Evolutionary conservation across 2,888 invertebrate genomes (phyloP).

Genomic region (Physocephala rufipes): DNA sequence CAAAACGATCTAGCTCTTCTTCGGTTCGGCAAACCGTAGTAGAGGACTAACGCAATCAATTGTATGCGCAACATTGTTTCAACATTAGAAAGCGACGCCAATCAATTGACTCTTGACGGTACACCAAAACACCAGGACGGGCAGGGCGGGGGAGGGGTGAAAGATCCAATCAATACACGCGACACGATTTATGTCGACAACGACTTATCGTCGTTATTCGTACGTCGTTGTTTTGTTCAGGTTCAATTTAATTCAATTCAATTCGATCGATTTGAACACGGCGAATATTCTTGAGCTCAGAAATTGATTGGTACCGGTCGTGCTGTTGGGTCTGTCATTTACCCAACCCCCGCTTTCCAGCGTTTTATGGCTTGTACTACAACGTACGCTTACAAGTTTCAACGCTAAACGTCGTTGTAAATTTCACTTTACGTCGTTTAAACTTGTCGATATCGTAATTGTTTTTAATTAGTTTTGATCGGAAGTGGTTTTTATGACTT

Average conservation of each 20-base stretch:
- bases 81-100: constrained; percentile 29
- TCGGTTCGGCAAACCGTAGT: too few relatives aligned
- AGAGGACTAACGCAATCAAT: constrained; percentile 20
- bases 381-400: not conserved
- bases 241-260: constrained; percentile 7
- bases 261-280: constrained; percentile 1
- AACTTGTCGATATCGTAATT: constrained; percentile 23
- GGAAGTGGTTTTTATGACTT: constrained; percentile 46
- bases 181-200: not conserved
- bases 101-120: constrained; percentile 16
- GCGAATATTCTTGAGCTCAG: not conserved
- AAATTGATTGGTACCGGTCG: not conserved
- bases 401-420: not conserved
- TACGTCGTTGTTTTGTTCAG: too few relatives aligned
- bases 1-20: constrained; percentile 15
- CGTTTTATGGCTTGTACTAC: too few relatives aligned
- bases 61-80: constrained; percentile 26
- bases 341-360: not conserved
- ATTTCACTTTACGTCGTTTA: not conserved
- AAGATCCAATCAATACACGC: too few relatives aligned
- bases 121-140: not conserved
- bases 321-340: not conserved
- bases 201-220: not conserved
- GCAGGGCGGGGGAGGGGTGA: too few relatives aligned
- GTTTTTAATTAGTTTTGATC: constrained; percentile 49